These are phyloP conservation scores for Anisognathus igniventris DNA, from an alignment of 2,797 vertebrate genomes.

Conservation along the genomic window DNA sequence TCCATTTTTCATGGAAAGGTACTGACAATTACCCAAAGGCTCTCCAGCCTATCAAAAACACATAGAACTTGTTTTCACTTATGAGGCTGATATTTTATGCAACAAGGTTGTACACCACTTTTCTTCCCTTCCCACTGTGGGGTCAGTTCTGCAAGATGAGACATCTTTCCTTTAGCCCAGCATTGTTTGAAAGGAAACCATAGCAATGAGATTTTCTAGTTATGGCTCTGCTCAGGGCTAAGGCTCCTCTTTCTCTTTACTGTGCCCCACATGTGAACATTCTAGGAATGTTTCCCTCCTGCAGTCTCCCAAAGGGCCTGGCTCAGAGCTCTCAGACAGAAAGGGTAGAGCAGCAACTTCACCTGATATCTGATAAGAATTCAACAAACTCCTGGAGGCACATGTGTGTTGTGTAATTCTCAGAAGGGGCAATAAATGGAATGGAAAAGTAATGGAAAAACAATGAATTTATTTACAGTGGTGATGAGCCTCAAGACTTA, in stretches of 20 bases:
- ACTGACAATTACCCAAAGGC: background rate
- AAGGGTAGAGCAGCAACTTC: background rate
- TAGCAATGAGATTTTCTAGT: background rate
- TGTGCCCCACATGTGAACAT: too few relatives aligned
- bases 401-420: background rate
- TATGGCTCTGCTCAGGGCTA: background rate
- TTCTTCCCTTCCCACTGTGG: background rate
- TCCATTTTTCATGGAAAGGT: background rate
- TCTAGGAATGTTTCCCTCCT: background rate
- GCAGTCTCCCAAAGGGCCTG: background rate
- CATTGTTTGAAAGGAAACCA: too few relatives aligned
- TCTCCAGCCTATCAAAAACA: background rate
- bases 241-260: background rate
- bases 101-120: background rate
- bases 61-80: background rate
- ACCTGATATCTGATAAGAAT: background rate
- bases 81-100: background rate
- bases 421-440: background rate
- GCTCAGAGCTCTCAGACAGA: background rate
- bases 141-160: background rate
- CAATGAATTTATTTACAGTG: background rate
- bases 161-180: background rate
- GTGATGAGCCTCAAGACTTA: background rate
- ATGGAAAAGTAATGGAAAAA: constrained; percentile 12
- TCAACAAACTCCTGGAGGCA: background rate